phyloP scores from a whole-genome alignment of 2,113 vertebrate species.

The Ornithorhynchus anatinus region DNA sequence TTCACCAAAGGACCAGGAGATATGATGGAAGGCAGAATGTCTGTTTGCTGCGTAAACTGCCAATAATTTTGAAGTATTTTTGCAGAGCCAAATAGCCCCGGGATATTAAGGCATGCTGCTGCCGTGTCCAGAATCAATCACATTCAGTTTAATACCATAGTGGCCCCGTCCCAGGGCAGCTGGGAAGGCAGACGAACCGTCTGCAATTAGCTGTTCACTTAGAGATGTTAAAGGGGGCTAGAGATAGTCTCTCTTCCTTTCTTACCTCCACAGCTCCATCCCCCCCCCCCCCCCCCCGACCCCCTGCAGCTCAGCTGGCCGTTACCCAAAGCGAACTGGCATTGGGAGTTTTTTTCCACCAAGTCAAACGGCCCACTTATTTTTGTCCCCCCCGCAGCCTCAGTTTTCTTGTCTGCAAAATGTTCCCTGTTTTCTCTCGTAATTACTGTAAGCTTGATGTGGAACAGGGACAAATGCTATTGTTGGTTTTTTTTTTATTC shows the following conservation, averaged over 20 bases:
- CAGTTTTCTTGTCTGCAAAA: too few relatives aligned
- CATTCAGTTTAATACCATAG: rapidly evolving
- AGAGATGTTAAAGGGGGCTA: neutral
- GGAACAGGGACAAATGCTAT: too few relatives aligned
- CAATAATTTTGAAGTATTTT: neutral
- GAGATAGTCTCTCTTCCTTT: neutral
- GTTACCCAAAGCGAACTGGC: too few relatives aligned
- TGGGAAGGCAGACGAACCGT: too few relatives aligned
- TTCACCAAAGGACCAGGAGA: slow-evolving; percentile 27
- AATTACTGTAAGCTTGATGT: too few relatives aligned
- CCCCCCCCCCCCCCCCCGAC: neutral
- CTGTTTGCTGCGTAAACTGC: neutral
- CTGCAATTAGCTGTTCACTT: neutral
- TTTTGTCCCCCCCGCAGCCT: neutral
- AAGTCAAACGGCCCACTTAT: neutral
- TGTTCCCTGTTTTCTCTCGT: too few relatives aligned
- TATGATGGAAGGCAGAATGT: slow-evolving; percentile 12
- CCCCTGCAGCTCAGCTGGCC: too few relatives aligned
- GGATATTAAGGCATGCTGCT: neutral
- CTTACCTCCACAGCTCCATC: rapidly evolving
- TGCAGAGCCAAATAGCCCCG: neutral
- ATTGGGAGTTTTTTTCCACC: neutral
- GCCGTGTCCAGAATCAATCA: neutral
- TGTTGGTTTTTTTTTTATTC: too few relatives aligned
- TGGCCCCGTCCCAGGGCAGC: too few relatives aligned